phyloP scores from a whole-genome alignment of 2,113 vertebrate species.

The Ovibos moschatus region DNA sequence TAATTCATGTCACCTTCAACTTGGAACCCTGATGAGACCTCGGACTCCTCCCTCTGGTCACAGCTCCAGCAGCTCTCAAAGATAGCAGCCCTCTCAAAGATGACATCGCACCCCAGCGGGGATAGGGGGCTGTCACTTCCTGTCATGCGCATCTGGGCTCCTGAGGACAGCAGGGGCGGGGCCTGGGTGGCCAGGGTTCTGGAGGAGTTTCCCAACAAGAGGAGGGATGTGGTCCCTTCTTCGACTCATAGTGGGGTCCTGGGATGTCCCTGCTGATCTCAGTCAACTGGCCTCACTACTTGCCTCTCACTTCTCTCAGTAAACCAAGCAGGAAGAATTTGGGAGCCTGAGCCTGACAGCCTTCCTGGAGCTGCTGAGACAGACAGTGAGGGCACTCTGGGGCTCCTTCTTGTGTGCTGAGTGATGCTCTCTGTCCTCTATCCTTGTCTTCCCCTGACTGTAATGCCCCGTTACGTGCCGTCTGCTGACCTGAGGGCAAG shows the following conservation, averaged over 20 bases:
- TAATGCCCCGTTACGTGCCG: fast-evolving
- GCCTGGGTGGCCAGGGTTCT: too few species aligned
- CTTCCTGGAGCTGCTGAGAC: not conserved
- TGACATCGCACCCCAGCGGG: fast-evolving
- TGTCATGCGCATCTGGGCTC: fast-evolving
- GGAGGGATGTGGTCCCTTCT: fast-evolving
- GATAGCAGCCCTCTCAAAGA: fast-evolving
- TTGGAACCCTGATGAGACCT: not conserved
- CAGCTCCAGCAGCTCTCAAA: fast-evolving
- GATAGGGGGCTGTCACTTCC: not conserved
- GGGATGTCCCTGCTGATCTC: too few species aligned
- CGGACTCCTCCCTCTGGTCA: fast-evolving
- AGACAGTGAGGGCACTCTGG: not conserved
- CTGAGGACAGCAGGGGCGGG: fast-evolving
- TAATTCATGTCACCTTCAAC: not conserved
- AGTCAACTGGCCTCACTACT: too few species aligned
- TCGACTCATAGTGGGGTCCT: fast-evolving
- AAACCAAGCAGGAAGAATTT: too few species aligned
- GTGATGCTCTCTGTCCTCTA: not conserved
- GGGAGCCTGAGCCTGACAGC: not conserved
- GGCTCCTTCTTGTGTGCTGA: fast-evolving
- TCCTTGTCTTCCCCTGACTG: not conserved
- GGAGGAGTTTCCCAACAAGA: too few species aligned
- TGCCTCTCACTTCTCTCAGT: too few species aligned
- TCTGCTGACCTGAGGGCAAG: not conserved